Conservation (phyloP, 2,113 vertebrate species). For the Microtus montanus region DNA sequence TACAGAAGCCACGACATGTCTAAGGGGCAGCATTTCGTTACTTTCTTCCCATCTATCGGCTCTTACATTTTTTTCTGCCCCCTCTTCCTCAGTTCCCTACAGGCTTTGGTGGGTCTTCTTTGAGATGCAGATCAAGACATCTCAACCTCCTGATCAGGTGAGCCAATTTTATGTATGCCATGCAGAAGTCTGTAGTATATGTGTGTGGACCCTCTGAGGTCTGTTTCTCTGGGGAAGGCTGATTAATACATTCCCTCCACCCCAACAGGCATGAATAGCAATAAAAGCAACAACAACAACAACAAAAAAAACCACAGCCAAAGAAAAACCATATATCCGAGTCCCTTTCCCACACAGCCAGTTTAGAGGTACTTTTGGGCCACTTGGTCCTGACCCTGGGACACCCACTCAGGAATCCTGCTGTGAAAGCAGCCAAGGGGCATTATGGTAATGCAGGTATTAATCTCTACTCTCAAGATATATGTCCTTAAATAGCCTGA, state of each 20-base stretch:
- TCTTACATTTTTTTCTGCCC: not conserved
- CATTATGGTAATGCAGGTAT: rapidly evolving
- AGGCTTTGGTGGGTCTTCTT: not conserved
- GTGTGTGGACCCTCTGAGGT: not conserved
- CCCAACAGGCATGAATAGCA: not conserved
- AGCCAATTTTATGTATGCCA: not conserved
- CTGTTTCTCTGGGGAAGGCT: not conserved
- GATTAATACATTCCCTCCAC: not conserved
- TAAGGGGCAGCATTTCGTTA: no score
- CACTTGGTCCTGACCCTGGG: not conserved
- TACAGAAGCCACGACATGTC: not conserved
- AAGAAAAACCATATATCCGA: not conserved
- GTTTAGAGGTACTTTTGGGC: not conserved
- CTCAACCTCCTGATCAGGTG: not conserved
- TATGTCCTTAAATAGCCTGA: no score
- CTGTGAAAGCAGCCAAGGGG: not conserved
- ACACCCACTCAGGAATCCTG: no score
- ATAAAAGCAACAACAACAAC: not conserved
- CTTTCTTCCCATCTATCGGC: not conserved
- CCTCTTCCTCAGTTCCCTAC: not conserved
- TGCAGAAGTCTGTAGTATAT: not conserved
- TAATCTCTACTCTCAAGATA: not conserved
- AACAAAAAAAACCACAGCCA: not conserved
- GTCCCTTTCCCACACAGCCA: not conserved
- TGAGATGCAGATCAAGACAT: not conserved